Conservation (phyloP, 2,888 invertebrate species). For the Parnassius apollo region DNA sequence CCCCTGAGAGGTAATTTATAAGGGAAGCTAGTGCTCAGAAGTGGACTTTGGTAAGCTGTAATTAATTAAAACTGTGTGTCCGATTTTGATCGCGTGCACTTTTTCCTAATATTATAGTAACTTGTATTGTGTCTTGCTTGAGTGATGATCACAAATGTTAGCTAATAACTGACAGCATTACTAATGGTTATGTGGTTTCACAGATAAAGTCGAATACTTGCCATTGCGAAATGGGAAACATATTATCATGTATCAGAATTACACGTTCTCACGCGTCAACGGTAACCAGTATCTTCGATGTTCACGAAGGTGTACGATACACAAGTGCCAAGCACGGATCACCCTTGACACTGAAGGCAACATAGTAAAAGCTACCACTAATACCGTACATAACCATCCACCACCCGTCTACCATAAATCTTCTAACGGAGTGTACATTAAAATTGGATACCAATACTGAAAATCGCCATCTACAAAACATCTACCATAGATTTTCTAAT, state of each 20-base stretch:
- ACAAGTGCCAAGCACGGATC: conserved; percentile 15
- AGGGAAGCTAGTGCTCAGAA: no score
- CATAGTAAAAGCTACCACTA: conserved; percentile 2
- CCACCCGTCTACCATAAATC: conserved; percentile 31
- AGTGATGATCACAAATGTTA: no score
- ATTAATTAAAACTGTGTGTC: no score
- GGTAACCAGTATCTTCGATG: conserved; percentile 16
- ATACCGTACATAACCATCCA: conserved; percentile 38
- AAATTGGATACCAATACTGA: background rate
- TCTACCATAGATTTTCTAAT: no score
- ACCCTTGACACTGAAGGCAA: conserved; percentile 17
- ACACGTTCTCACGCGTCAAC: conserved; percentile 13
- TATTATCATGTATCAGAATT: conserved; percentile 25
- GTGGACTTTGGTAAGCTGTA: no score
- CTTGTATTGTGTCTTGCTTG: no score
- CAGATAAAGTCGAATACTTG: conserved; percentile 8
- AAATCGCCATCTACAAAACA: no score
- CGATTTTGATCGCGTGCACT: no score
- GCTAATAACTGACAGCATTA: no score
- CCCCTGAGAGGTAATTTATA: no score
- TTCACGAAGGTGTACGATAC: conserved; percentile 16
- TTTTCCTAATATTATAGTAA: no score
- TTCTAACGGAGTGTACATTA: conserved; percentile 19
- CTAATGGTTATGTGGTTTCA: background rate
- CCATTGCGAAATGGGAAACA: conserved; percentile 20